Evolutionary conservation across 2,888 invertebrate species (phyloP), one percentile per base, ranked within the genome.

Genomic region (Pteria penguin): DNA sequence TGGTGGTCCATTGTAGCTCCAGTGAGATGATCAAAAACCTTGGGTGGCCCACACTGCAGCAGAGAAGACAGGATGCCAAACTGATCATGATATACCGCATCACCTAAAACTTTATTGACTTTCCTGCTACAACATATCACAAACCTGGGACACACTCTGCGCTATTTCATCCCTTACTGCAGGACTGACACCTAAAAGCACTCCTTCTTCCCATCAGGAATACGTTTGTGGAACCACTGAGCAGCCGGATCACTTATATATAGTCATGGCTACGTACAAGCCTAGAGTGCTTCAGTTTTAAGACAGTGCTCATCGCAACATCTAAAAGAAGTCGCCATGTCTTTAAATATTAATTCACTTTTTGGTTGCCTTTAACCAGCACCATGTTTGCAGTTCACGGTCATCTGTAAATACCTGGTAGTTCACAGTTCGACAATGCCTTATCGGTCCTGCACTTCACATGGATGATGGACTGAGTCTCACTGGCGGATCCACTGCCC

Each of bases 81-180:
- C n/a, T n/a, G n/a, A n/a, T n/a, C n/a, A n/a, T n/a, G n/a, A n/a
- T n/a, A n/a, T n/a, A n/a, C n/a, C n/a, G n/a, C n/a, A n/a, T n/a
- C n/a, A n/a, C n/a, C n/a, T n/a, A n/a, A n/a, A n/a, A 55, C 54
- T 61, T 77, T 4, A 22, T 66, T 8, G 73, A 77, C 29, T 61
- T 73, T 29, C 60, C 69, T 33, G 54, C 61, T n/a, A 31, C 57
- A 24, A 2, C 5, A 11, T 72, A 31, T 63, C 2, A 24, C 24
- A 1, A 69, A 33, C 4, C 8, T 65, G n/a, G 77, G 65, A n/a
- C 29, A 66, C 58, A 22, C 57, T 4, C 29, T 69, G 22, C 45
- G 45, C 45, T 45, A 45, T 45, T 45, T 3, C 54, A 14, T 72
- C 0, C 69, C 72, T 24, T 76, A 54, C 65, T 69, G 60, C 65